A percentile compares a stretch with the other conserved stretches of the same genome.
phyloP scores from a whole-genome alignment of 2,797 vertebrate species.

The Melanotaenia maccullochi region DNA sequence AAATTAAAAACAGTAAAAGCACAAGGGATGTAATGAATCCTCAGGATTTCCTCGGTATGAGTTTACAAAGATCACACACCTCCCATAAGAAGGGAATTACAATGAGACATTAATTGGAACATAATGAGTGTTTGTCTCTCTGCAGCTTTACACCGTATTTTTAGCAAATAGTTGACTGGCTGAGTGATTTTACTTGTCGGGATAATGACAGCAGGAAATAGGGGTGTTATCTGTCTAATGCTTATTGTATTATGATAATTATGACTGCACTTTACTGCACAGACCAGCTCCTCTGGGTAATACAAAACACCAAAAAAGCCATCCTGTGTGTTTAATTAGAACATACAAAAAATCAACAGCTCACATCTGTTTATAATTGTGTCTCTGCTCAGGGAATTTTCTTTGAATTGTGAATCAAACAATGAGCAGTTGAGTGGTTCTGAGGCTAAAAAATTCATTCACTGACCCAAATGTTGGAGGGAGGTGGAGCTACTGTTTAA shows the following conservation, averaged over 20 bases:
- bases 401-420: conserved; percentile 52
- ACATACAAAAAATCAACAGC: conserved; percentile 40
- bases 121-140: conserved; percentile 78
- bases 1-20: conserved; percentile 69
- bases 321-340: conserved; percentile 55
- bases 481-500: conserved; percentile 61
- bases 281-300: conserved; percentile 50
- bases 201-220: conserved; percentile 65
- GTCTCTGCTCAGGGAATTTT: conserved; percentile 28
- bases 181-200: conserved; percentile 64
- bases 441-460: conserved; percentile 72
- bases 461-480: conserved; percentile 33
- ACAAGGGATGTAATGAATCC: conserved; percentile 69
- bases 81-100: conserved; percentile 73
- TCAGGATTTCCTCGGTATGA: conserved; percentile 57
- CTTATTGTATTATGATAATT: conserved; percentile 73
- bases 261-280: conserved; percentile 55
- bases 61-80: conserved; percentile 58
- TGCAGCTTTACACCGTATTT: conserved; percentile 48
- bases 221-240: conserved; percentile 67
- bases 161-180: conserved; percentile 67
- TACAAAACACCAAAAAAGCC: conserved; percentile 42
- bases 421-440: conserved; percentile 45
- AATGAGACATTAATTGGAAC: conserved; percentile 77
- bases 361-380: conserved; percentile 17